phyloP scores from a whole-genome alignment of 1,140 invertebrate genomes.

The Venustaconcha ellipsiformis region DNA sequence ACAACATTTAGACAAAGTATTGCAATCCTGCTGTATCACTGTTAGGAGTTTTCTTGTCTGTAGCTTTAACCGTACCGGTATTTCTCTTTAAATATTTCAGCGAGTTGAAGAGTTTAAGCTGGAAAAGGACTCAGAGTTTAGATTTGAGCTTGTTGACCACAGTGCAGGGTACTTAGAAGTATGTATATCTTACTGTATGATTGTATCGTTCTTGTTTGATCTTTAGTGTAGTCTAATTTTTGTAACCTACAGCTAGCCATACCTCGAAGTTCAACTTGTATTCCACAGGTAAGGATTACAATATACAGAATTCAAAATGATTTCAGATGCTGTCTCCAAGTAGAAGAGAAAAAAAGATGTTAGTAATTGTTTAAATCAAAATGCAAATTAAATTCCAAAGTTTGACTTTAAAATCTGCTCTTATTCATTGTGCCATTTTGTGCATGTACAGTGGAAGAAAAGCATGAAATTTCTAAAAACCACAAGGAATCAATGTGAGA shows the following conservation, averaged over 20 bases:
- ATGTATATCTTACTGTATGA: conserved; percentile 4
- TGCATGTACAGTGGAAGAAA: too few species aligned
- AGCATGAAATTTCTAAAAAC: too few species aligned
- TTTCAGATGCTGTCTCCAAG: neutral
- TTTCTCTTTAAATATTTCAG: conserved; percentile 7
- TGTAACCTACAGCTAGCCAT: neutral
- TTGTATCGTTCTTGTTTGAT: neutral
- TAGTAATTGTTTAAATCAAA: too few species aligned
- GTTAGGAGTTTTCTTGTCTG: too few species aligned
- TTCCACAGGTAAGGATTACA: neutral
- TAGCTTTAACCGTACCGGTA: too few species aligned
- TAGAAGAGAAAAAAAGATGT: too few species aligned
- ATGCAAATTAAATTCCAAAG: too few species aligned
- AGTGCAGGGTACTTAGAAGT: conserved; percentile 88
- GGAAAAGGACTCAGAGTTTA: conserved; percentile 88
- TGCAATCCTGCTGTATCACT: too few species aligned
- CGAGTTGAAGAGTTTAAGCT: conserved; percentile 73
- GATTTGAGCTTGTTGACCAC: conserved; percentile 93
- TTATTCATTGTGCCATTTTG: too few species aligned
- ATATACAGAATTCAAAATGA: neutral
- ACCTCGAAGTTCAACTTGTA: neutral
- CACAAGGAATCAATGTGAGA: too few species aligned
- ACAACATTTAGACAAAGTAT: too few species aligned
- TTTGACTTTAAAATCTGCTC: too few species aligned
- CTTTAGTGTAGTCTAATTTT: neutral